A percentile compares a stretch with the other conserved stretches of the same genome.
Conservation (phyloP, 2,797 vertebrate species). For the Sarcoramphus papa region DNA sequence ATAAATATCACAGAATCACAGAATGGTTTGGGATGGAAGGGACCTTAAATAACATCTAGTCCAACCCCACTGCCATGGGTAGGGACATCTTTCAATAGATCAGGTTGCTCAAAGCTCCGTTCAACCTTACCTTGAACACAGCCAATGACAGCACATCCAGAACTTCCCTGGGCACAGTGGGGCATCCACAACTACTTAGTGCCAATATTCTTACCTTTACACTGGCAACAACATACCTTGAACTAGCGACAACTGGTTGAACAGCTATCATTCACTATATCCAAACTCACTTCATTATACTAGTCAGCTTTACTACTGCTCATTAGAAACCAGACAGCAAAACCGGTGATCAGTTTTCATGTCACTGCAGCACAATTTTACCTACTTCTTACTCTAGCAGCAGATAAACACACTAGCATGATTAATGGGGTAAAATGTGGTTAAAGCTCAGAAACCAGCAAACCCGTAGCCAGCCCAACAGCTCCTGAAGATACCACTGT, state of each 20-base stretch:
- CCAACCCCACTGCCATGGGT: accelerated
- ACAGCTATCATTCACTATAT: not conserved
- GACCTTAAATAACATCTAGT: not conserved
- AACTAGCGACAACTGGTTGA: not conserved
- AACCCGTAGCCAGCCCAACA: not conserved
- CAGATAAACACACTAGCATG: not conserved
- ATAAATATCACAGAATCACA: not conserved
- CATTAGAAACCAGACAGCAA: not conserved
- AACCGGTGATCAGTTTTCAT: not conserved
- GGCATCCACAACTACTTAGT: not conserved
- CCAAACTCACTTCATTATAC: not conserved
- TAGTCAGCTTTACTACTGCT: not conserved
- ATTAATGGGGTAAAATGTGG: not conserved
- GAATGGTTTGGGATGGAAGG: not conserved
- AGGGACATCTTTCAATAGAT: not conserved
- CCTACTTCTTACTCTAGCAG: not conserved
- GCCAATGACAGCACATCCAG: accelerated
- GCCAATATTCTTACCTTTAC: not conserved
- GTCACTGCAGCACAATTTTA: not conserved
- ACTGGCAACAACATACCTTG: not conserved
- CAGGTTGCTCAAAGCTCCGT: not conserved
- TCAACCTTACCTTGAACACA: not conserved
- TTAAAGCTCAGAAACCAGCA: not conserved
- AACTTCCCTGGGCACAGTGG: not conserved
- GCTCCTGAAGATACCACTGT: not conserved